These are phyloP conservation scores for Chrysocyon brachyurus DNA, from an alignment of 2,797 vertebrate genomes.

Conservation along the genomic window DNA sequence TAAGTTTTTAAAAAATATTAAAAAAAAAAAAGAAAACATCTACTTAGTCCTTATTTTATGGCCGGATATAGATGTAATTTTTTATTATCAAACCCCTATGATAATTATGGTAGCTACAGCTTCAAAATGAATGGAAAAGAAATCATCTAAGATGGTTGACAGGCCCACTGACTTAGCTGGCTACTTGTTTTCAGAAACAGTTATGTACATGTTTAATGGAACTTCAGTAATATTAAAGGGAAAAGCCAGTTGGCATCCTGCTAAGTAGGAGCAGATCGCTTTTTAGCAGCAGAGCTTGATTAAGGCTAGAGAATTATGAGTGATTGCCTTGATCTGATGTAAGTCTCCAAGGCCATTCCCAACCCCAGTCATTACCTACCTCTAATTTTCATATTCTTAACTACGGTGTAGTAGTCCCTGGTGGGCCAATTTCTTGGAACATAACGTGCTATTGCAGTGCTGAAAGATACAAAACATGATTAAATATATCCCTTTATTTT, in stretches of 20 bases:
- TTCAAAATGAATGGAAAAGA: background rate
- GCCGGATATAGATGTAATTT: background rate
- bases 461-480: slow-evolving; percentile 43
- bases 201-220: slow-evolving; percentile 20
- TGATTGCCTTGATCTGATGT: slow-evolving; percentile 20
- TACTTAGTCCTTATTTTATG: slow-evolving; percentile 30
- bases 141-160: slow-evolving; percentile 10
- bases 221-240: slow-evolving; percentile 29
- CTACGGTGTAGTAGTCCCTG: background rate
- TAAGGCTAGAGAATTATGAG: slow-evolving; percentile 36
- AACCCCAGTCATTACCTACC: background rate
- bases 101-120: background rate
- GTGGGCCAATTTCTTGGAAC: background rate
- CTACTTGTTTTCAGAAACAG: slow-evolving; percentile 42
- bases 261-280: background rate
- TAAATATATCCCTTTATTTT: slow-evolving; percentile 55
- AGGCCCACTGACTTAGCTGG: background rate
- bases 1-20: no score
- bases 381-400: slow-evolving; percentile 48
- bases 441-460: slow-evolving; percentile 3
- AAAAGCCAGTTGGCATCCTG: background rate
- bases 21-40: background rate
- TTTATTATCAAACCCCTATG: slow-evolving; percentile 6
- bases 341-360: background rate
- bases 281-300: background rate